Conservation (phyloP, 2,888 invertebrate species). For the Ichneumon xanthorius region DNA sequence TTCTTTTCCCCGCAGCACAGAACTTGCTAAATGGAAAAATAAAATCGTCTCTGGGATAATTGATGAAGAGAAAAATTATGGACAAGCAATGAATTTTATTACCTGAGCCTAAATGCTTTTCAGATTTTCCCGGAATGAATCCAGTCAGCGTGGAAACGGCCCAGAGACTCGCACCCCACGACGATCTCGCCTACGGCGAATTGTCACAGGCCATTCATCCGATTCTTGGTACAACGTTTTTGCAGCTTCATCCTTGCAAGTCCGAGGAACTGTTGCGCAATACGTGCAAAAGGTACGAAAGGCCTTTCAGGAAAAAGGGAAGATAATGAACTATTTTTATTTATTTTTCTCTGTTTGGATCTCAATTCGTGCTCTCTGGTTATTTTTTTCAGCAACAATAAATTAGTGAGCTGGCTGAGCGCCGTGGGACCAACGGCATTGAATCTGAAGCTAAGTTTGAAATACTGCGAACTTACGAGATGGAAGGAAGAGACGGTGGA, state of each 20-base stretch:
- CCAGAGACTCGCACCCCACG: constrained; percentile 71
- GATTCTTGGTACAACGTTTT: constrained; percentile 78
- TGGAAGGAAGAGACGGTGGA: background rate
- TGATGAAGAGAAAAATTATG: background rate
- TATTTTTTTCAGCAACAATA: constrained; percentile 78
- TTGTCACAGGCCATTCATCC: constrained; percentile 83
- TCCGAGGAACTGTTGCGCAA: constrained; percentile 78
- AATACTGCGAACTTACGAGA: constrained; percentile 78
- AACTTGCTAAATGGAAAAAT: background rate
- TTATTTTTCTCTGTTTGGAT: constrained; percentile 4
- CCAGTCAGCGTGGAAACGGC: constrained; percentile 78
- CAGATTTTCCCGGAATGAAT: constrained; percentile 82
- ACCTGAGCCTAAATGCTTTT: background rate
- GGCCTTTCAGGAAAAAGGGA: constrained; percentile 50
- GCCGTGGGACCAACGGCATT: constrained; percentile 78
- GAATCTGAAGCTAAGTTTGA: constrained; percentile 75
- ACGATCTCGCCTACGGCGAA: constrained; percentile 77
- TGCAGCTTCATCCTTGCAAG: constrained; percentile 82
- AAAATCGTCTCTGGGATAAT: background rate
- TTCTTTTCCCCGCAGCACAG: background rate
- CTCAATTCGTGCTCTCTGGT: background rate
- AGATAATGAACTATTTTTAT: constrained; percentile 4
- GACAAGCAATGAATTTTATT: background rate
- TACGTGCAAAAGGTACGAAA: constrained; percentile 77
- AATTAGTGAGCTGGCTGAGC: constrained; percentile 83